These are phyloP conservation scores for Stichodactyla helianthus DNA, from an alignment of 64 coral and sea anemone genomes.

Conservation along the genomic window DNA sequence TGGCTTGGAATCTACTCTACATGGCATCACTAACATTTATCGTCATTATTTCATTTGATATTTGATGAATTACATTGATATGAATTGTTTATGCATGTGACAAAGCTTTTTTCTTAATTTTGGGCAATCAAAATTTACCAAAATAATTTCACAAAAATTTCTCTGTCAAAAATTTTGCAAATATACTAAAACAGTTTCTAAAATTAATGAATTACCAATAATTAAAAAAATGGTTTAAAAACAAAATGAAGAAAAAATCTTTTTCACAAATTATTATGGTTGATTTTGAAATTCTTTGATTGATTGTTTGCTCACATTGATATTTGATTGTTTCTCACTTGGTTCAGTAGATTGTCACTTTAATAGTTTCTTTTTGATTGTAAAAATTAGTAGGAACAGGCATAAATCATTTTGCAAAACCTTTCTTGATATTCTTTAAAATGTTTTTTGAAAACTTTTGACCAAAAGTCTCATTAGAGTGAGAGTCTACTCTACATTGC, in stretches of 20 bases:
- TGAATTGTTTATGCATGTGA: not conserved
- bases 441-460: too few species aligned
- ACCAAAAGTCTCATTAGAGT: too few species aligned
- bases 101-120: slow-evolving; percentile 7
- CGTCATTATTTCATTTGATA: not conserved
- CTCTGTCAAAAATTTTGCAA: not conserved
- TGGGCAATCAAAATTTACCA: not conserved
- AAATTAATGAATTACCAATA: too few species aligned
- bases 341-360: not conserved
- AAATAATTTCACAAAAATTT: not conserved
- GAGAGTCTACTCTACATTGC: too few species aligned
- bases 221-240: not conserved
- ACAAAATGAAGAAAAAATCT: not conserved
- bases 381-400: too few species aligned
- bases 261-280: not conserved
- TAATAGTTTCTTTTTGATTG: too few species aligned
- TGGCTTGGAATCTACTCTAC: slow-evolving; percentile 4
- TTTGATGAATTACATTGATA: not conserved
- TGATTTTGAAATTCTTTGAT: not conserved
- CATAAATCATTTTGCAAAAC: too few species aligned
- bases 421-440: too few species aligned
- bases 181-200: too few species aligned
- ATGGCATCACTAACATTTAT: not conserved
- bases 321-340: not conserved
- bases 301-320: not conserved